phyloP scores from a whole-genome alignment of 2,797 vertebrate genomes.

The Ambastaia sidthimunki region DNA sequence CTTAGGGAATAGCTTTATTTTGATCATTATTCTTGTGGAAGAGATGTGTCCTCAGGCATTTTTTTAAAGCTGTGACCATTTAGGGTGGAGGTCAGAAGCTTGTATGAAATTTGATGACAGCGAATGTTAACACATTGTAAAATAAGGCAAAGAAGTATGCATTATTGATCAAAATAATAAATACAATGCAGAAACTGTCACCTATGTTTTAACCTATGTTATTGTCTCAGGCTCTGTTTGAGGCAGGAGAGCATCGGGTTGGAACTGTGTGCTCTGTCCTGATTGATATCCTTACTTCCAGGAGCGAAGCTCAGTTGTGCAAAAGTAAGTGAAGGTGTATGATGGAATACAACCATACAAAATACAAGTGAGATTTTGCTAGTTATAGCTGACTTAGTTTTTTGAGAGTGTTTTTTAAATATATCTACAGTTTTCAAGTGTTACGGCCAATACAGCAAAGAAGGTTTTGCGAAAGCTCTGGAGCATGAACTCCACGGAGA shows the following conservation, averaged over 20 bases:
- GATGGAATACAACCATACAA: background rate
- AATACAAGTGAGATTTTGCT: background rate
- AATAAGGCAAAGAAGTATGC: background rate
- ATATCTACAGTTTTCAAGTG: slow-evolving; percentile 45
- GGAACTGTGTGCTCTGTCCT: slow-evolving; percentile 77
- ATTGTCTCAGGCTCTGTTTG: slow-evolving; percentile 81
- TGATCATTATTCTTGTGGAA: no score
- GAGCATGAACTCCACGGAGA: slow-evolving; percentile 73
- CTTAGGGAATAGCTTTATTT: no score
- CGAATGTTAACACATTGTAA: no score
- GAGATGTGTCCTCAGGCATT: no score
- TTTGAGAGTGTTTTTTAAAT: background rate
- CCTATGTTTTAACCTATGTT: background rate
- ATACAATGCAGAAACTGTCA: background rate
- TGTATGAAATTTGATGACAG: background rate
- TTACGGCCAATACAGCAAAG: slow-evolving; percentile 68
- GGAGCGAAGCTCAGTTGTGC: slow-evolving; percentile 81
- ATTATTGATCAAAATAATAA: background rate
- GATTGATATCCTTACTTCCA: slow-evolving; percentile 79
- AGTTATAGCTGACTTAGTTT: background rate
- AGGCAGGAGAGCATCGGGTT: slow-evolving; percentile 81
- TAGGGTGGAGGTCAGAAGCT: no score
- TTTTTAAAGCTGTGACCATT: no score
- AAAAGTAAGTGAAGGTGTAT: slow-evolving; percentile 74
- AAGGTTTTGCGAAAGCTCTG: slow-evolving; percentile 72